A percentile compares a stretch with the other conserved stretches of the same genome.
These are phyloP conservation scores for Deilephila porcellus DNA, from an alignment of 2,888 invertebrate species.

Conservation along the genomic window DNA sequence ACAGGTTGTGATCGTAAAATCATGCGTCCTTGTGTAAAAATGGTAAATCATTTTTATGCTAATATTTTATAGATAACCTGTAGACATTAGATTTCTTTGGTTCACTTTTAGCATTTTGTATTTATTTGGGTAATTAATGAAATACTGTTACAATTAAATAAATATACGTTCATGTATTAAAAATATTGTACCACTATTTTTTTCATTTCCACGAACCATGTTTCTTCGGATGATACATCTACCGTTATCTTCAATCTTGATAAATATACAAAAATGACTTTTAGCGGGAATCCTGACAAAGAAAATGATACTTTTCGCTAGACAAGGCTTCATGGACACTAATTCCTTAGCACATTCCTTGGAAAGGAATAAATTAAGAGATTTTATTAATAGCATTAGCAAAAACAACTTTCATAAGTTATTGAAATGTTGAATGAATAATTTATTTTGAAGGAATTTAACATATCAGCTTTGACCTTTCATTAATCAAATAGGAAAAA, in stretches of 20 bases:
- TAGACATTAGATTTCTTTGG: too few species aligned
- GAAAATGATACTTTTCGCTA: not conserved
- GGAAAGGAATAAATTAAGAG: constrained; percentile 9
- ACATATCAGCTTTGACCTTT: not conserved
- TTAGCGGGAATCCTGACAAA: not conserved
- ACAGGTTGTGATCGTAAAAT: constrained; percentile 39
- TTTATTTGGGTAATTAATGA: too few species aligned
- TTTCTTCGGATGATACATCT: too few species aligned
- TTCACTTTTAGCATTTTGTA: too few species aligned
- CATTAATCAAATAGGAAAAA: constrained; percentile 30
- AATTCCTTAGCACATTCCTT: not conserved
- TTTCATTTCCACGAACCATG: too few species aligned
- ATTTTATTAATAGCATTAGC: not conserved
- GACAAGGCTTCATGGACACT: not conserved
- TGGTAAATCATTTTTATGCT: not conserved
- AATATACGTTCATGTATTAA: too few species aligned
- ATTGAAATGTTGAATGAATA: constrained; percentile 18
- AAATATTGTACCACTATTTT: too few species aligned
- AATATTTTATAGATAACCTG: too few species aligned
- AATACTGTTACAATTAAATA: too few species aligned
- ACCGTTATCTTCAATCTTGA: too few species aligned
- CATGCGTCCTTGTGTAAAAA: constrained; percentile 3
- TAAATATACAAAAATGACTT: too few species aligned
- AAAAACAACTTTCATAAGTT: constrained; percentile 16
- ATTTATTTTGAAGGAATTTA: constrained; percentile 11